Evolutionary conservation across 2,888 invertebrate species (phyloP), one percentile per base, ranked within the genome.

Genomic region (Eugnorisma glareosa): DNA sequence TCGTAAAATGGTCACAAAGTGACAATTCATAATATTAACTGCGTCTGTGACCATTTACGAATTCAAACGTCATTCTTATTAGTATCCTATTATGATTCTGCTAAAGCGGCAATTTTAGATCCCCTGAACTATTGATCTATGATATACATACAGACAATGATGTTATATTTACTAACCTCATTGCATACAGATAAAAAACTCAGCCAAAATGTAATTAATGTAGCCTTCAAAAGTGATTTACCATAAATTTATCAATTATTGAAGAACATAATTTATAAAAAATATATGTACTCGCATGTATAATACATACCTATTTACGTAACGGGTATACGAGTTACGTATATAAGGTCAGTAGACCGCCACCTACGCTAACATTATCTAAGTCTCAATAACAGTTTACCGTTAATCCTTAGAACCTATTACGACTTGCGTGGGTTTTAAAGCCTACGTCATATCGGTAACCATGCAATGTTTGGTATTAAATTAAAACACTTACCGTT

Each of bases 321-420:
- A 64, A 40, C 40, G 15, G 13, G 67, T 67, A 67, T 1, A 18
- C 31, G 28, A 28, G 6, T 59, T 59, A 59, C 59, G 18, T 31
- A 3, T 51, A 64, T 45, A 45, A 80, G 40, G 80, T 40, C 45
- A 64, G 37, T 80, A 57, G 64, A 57, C 64, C 64, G n/a, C 24
- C 37, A 18, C 77, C 80, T 40, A 64, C 77, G 64, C 15, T n/a
- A 21, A 48, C 24, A 73, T 66, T 73, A 66, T 43, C 57, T 35
- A 28, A 66, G 57, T 28, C 43, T 63, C 45, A 31, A 43, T 18
- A 79, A 61, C 79, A 64, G 28, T 77, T 72, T 57, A 80, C 80
- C 64, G 73, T 66, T 78, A 79, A 40, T 64, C 72, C 37, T 64
- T 64, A 73, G 21, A 73, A n/a, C n/a, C 28, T 73, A 35, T 57